phyloP scores from a whole-genome alignment of 2,113 vertebrate species.

The Globicephala melas region DNA sequence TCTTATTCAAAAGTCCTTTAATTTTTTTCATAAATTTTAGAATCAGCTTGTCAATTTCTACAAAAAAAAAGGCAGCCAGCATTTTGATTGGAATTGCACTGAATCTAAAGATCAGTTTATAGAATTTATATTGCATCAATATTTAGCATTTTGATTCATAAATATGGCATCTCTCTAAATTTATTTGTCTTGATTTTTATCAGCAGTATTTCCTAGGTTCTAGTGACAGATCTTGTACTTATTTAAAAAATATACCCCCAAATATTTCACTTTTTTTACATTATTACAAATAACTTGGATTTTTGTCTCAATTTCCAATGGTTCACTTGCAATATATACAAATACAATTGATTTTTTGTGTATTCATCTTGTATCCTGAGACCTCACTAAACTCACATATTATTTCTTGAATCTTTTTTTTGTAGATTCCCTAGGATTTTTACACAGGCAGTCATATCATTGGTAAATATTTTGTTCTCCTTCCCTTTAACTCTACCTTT shows the following conservation, averaged over 20 bases:
- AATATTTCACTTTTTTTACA: not conserved
- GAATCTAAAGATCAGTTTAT: not conserved
- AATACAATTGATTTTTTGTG: not conserved
- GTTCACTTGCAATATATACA: not conserved
- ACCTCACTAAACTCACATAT: not conserved
- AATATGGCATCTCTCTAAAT: not conserved
- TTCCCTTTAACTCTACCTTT: not conserved
- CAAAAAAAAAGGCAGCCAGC: not conserved
- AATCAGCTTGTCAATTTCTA: not conserved
- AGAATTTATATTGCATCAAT: not conserved
- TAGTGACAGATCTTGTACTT: not conserved
- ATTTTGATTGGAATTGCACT: not conserved
- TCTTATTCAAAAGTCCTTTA: not conserved
- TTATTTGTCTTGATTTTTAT: not conserved
- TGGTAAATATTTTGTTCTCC: not conserved
- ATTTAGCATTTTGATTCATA: not conserved
- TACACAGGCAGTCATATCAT: not conserved
- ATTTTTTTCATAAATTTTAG: not conserved
- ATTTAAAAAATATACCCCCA: not conserved
- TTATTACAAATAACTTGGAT: not conserved
- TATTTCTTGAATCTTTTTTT: not conserved
- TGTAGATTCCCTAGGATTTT: not conserved
- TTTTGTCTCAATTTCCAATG: not conserved
- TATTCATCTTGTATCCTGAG: not conserved
- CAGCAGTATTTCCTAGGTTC: not conserved